Base-by-base conservation (phyloP, 2,113 vertebrate genomes). In the Laterallus jamaicensis region DNA sequence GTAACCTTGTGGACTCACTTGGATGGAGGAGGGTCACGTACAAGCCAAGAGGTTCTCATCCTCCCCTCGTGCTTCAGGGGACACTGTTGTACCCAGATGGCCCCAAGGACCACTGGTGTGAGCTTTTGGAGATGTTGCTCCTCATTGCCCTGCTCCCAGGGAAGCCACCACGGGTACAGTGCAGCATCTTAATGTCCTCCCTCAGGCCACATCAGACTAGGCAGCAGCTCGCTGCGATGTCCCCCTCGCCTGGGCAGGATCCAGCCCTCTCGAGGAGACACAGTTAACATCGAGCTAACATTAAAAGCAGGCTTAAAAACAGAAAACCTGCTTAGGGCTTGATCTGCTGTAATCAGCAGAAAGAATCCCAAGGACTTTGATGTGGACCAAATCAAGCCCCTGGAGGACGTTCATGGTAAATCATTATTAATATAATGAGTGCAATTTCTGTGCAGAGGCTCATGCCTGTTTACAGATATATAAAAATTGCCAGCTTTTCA, bases 351-450 rank as follows among this genome's bases (percentile, higher is more conserved):
- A 96, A 96, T 96, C 94, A 96, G 95, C 91, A 3, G 86, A 97
- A 96, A 96, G 83, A 96, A 95, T 95, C 96, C 96, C 95, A 95
- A 95, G 92, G 95, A 94, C 96, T 96, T 96, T 96, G 92, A 97
- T 95, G 96, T 95, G 96, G 96, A 97, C 91, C 92, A 96, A 96
- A 96, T 96, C 96, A 94, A 96, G 92, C 80, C 95, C 88, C 95
- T 76, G 88, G 95, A 97, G 95, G 69, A 94, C 7, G 4, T 86
- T 96, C 94, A 95, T 85, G 84, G 95, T 87, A 96, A 97, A 96
- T 96, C 93, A 97, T 97, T 97, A 96, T 96, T 96, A 97, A 96
- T 96, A 92, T 93, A 96, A 95, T 94, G 95, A 96, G 86, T 89
- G 59, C 88, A 95, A 93, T 94, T 93, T 95, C 95, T 92, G 93